These are phyloP conservation scores for Cromileptes altivelis DNA, from an alignment of 2,113 vertebrate species.

Conservation along the genomic window DNA sequence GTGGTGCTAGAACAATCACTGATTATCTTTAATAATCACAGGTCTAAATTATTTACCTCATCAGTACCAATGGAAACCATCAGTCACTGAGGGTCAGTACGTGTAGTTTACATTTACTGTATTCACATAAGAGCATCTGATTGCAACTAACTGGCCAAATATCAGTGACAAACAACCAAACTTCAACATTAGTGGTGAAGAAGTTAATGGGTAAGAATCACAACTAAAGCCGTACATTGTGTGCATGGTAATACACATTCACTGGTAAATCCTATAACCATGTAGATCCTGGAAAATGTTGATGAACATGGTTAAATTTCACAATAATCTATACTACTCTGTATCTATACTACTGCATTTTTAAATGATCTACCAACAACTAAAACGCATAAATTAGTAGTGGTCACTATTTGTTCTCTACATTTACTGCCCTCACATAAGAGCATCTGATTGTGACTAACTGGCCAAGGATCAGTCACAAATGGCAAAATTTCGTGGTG, in stretches of 20 bases:
- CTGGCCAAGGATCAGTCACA: too few relatives aligned
- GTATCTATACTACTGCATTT: not conserved
- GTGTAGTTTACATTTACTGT: not conserved
- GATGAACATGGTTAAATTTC: too few relatives aligned
- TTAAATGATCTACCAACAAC: conserved; percentile 8
- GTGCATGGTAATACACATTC: not conserved
- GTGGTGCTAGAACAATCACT: not conserved
- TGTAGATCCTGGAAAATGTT: not conserved
- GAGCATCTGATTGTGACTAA: conserved; percentile 38
- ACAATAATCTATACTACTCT: too few relatives aligned
- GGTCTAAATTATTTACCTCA: not conserved
- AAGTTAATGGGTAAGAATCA: not conserved
- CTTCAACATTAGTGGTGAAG: not conserved
- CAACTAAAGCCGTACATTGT: not conserved
- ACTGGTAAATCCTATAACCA: not conserved
- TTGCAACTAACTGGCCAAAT: not conserved
- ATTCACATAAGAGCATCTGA: conserved; percentile 4
- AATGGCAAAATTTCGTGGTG: too few relatives aligned
- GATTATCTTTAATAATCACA: not conserved
- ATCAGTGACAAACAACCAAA: not conserved
- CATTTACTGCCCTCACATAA: conserved; percentile 15
- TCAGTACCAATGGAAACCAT: not conserved
- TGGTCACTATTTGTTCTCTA: not conserved
- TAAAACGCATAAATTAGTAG: conserved; percentile 20
- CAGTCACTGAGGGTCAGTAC: not conserved